A percentile compares a stretch with the other conserved stretches of the same genome.
Conservation (phyloP, 2,888 invertebrate species). For the Caenorhabditis becei region DNA sequence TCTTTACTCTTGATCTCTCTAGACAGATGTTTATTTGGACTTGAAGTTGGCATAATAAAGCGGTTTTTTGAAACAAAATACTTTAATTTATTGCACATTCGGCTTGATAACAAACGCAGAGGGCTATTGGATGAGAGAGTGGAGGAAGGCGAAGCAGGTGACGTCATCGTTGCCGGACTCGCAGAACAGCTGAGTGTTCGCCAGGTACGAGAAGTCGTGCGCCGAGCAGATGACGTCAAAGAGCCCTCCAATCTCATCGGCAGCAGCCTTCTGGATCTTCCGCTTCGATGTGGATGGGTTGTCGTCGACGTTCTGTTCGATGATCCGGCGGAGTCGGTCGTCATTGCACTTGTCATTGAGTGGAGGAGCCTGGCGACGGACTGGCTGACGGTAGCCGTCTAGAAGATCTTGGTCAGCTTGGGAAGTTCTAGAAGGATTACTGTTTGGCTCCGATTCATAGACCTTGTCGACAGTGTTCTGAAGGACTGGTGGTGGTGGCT, state of each 20-base stretch:
- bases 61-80: background rate
- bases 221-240: constrained; percentile 76
- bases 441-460: constrained; percentile 68
- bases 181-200: constrained; percentile 75
- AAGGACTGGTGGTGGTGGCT: constrained; percentile 52
- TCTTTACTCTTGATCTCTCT: constrained; percentile 17
- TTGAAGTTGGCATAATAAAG: constrained; percentile 22
- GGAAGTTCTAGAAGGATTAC: constrained; percentile 32
- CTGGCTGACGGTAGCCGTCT: constrained; percentile 70
- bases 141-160: constrained; percentile 76
- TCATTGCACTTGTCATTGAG: constrained; percentile 73
- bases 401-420: constrained; percentile 9
- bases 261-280: constrained; percentile 73
- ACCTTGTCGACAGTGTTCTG: constrained; percentile 60
- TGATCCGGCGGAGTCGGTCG: constrained; percentile 69
- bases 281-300: constrained; percentile 75
- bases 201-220: constrained; percentile 75
- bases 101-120: constrained; percentile 10
- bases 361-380: constrained; percentile 61
- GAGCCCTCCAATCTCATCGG: constrained; percentile 73
- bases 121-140: constrained; percentile 70
- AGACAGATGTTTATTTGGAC: constrained; percentile 15
- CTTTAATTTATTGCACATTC: constrained; percentile 43
- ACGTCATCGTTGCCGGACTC: constrained; percentile 75
- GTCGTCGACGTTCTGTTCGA: constrained; percentile 70